Percentiles rank a stretch among this genome's conserved stretches.
Evolutionary conservation across 2,113 vertebrate genomes (phyloP).

Genomic region (Hypocryptadius cinnamomeus): DNA sequence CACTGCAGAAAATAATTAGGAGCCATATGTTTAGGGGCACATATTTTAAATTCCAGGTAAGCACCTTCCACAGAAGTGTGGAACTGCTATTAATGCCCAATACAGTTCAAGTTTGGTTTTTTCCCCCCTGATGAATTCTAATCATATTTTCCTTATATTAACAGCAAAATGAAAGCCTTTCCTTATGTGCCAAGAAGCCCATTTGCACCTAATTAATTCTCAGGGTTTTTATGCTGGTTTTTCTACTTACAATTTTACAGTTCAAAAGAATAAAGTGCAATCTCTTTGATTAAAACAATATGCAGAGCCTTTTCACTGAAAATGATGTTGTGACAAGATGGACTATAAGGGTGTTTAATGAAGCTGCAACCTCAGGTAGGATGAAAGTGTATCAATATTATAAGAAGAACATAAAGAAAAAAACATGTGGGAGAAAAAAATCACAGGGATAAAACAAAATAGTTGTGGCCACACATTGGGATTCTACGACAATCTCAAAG

Average conservation of each 20-base stretch:
- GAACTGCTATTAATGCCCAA: neutral
- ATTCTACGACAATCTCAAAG: neutral
- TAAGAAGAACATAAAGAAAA: neutral
- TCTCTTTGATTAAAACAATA: neutral
- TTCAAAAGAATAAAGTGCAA: neutral
- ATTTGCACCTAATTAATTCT: neutral
- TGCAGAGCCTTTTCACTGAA: neutral
- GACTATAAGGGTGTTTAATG: neutral
- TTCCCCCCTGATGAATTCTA: neutral
- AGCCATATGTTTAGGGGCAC: neutral
- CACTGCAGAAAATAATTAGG: neutral
- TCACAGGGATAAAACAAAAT: neutral
- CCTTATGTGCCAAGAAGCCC: neutral
- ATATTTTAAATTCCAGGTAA: neutral
- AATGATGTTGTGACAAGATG: neutral
- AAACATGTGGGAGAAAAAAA: neutral
- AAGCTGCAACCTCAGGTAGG: neutral
- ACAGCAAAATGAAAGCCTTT: neutral
- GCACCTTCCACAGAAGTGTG: neutral
- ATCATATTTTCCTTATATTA: neutral
- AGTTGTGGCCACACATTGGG: accelerated
- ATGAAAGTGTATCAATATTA: neutral
- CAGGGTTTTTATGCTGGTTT: neutral
- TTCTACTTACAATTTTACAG: neutral
- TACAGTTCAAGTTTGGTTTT: neutral